These are phyloP conservation scores for Dryobotodes eremita DNA, from an alignment of 2,888 invertebrate genomes.

Conservation along the genomic window DNA sequence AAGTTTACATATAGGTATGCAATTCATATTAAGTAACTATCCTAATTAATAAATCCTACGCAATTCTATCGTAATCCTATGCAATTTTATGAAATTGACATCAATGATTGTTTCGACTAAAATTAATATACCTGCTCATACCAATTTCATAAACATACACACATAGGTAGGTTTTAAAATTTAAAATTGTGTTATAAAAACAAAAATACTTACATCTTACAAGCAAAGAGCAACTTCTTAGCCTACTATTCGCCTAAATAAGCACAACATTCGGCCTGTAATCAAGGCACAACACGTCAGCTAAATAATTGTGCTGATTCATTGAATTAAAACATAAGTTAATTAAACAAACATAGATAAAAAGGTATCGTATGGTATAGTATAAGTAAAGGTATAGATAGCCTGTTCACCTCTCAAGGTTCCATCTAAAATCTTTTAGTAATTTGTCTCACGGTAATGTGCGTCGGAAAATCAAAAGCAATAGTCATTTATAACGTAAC, in stretches of 20 bases:
- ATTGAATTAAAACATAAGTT: conserved; percentile 46
- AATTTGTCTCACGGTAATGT: conserved; percentile 12
- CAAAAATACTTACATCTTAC: background rate
- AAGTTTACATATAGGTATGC: background rate
- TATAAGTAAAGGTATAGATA: background rate
- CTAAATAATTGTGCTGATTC: conserved; percentile 35
- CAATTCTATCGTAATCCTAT: background rate
- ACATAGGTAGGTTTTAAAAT: background rate
- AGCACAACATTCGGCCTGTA: conserved; percentile 4
- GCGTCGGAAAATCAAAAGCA: conserved; percentile 17
- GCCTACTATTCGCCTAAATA: background rate
- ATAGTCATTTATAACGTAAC: conserved; percentile 36
- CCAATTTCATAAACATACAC: background rate
- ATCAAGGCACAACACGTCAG: conserved; percentile 28
- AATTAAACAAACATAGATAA: conserved; percentile 49
- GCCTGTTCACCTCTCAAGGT: background rate
- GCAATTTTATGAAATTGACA: background rate
- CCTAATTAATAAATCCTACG: conserved; percentile 11
- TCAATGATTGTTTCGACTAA: conserved; percentile 10
- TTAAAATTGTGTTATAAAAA: background rate
- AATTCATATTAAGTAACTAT: background rate
- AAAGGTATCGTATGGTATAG: conserved; percentile 11
- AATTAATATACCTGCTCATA: background rate
- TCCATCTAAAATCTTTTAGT: conserved; percentile 4
- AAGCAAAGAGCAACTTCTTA: conserved; percentile 2